Conservation (phyloP, 2,113 vertebrate species). For the Actenoides hombroni region DNA sequence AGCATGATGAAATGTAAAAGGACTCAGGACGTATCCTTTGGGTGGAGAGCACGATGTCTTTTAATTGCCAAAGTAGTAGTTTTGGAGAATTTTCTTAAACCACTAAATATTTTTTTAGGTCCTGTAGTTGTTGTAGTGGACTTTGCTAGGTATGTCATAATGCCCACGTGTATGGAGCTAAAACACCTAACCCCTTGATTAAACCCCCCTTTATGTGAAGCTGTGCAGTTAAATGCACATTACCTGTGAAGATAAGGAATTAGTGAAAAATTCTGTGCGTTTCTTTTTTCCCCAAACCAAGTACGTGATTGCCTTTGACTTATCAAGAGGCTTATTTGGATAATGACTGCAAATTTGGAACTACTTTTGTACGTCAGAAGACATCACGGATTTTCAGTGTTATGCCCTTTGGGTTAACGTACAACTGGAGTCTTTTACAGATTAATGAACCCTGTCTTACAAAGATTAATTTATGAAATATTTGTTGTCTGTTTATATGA, state of each 20-base stretch:
- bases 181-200: neutral
- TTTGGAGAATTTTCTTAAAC: neutral
- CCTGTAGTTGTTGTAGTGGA: neutral
- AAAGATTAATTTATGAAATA: slow-evolving; percentile 71
- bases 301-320: slow-evolving; percentile 60
- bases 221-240: neutral
- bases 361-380: slow-evolving; percentile 76
- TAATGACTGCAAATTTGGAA: slow-evolving; percentile 82
- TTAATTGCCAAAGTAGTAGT: neutral
- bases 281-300: slow-evolving; percentile 34
- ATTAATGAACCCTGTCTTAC: slow-evolving; percentile 79
- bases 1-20: neutral
- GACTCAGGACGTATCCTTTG: neutral
- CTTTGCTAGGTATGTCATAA: neutral
- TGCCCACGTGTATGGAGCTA: accelerated
- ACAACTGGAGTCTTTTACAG: slow-evolving; percentile 70
- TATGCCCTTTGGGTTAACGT: slow-evolving; percentile 80
- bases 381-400: slow-evolving; percentile 74
- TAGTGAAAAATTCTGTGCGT: neutral
- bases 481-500: slow-evolving; percentile 67
- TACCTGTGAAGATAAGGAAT: neutral
- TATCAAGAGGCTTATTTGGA: slow-evolving; percentile 75
- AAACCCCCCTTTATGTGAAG: neutral
- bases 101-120: neutral
- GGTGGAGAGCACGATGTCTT: neutral